Conservation (phyloP, 2,113 vertebrate species). For the Sialia sialis region DNA sequence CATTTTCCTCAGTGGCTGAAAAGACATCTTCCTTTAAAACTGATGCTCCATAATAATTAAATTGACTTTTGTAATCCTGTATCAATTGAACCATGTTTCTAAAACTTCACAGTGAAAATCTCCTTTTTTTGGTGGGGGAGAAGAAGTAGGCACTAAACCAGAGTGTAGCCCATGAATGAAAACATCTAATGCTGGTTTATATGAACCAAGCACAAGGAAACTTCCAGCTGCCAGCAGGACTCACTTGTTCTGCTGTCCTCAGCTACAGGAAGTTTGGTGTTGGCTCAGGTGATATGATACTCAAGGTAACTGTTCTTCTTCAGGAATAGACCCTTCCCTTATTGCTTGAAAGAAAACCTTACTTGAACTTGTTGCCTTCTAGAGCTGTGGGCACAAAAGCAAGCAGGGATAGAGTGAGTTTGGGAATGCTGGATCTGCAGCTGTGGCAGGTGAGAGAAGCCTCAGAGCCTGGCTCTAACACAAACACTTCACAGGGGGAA, state of each 20-base stretch:
- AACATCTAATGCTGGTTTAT: not conserved
- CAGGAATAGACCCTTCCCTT: not conserved
- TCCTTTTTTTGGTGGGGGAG: accelerated
- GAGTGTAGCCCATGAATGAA: not conserved
- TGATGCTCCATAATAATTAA: not conserved
- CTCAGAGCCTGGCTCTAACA: not conserved
- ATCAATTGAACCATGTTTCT: not conserved
- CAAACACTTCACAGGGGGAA: not conserved
- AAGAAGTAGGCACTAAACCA: not conserved
- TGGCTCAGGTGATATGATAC: not conserved
- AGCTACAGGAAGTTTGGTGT: not conserved
- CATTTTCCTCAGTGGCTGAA: not conserved
- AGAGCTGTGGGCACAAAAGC: not conserved
- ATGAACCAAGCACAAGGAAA: not conserved
- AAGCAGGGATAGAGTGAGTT: not conserved
- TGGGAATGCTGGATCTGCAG: not conserved
- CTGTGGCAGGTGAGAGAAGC: not conserved
- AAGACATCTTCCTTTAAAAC: not conserved
- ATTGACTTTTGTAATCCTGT: not conserved
- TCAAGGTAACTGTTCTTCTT: not conserved
- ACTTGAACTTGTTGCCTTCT: not conserved
- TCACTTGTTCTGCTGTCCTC: not conserved
- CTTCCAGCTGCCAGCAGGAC: not conserved
- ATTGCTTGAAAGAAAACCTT: not conserved
- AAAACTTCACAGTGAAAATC: not conserved